phyloP scores from a whole-genome alignment of 1,140 invertebrate species.

The Catajapyx aquilonaris region DNA sequence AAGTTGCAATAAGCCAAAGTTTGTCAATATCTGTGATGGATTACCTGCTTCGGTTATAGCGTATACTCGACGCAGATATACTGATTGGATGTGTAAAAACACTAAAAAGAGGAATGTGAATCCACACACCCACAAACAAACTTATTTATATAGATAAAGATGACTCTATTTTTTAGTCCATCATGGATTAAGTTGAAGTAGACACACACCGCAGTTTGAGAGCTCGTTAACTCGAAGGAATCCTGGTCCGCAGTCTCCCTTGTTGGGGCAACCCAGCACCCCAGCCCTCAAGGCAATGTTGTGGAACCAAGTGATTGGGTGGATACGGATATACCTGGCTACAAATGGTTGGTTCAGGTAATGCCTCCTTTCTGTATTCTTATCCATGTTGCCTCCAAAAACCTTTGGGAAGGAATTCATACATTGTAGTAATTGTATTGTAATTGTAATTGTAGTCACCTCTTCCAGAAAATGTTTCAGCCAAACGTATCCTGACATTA shows the following conservation, averaged over 20 bases:
- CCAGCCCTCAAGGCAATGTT: conserved; percentile 28
- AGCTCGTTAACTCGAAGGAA: conserved; percentile 28
- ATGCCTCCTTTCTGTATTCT: conserved; percentile 25
- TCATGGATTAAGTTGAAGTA: no score
- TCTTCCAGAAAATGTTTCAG: no score
- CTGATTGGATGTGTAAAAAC: no score
- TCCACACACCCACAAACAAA: no score
- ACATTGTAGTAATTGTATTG: background rate
- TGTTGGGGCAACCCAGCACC: conserved; percentile 28
- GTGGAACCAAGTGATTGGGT: conserved; percentile 28
- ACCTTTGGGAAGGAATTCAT: conserved; percentile 16
- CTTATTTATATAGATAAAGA: conserved; percentile 1
- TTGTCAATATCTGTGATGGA: no score
- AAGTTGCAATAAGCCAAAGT: no score
- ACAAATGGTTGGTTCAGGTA: conserved; percentile 31
- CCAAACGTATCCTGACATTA: no score
- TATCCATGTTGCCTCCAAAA: conserved; percentile 33
- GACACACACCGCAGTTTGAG: conserved; percentile 29
- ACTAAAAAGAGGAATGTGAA: no score
- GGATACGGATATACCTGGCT: conserved; percentile 27
- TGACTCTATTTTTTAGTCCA: background rate
- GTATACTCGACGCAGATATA: no score
- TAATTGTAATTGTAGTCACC: no score
- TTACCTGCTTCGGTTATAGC: no score
- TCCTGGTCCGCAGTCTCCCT: conserved; percentile 24